Evolutionary conservation across 2,888 invertebrate genomes (phyloP).

Genomic region (Noctua pronuba): DNA sequence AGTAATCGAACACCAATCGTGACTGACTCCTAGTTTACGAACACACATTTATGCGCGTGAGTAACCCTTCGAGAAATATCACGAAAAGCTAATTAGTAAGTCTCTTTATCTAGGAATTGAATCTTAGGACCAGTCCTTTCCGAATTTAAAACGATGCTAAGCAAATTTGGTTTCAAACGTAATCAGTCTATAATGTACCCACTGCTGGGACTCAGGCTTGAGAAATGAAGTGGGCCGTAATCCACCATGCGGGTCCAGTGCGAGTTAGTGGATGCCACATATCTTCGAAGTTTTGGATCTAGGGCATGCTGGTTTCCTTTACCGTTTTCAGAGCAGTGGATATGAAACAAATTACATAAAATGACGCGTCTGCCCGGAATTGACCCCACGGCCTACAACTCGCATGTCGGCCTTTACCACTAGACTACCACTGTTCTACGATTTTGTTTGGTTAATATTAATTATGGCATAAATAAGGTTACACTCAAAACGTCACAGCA

Average conservation of each 20-base stretch:
- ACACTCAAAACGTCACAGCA: background rate
- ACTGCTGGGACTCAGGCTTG: background rate
- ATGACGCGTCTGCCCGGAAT: background rate
- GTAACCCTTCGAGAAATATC: conserved; percentile 30
- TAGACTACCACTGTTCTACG: background rate
- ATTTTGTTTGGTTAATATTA: background rate
- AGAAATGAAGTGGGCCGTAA: background rate
- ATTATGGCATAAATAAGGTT: background rate
- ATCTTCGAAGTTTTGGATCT: background rate
- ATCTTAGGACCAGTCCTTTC: background rate
- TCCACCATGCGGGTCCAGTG: background rate
- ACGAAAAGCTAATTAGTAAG: conserved; percentile 49
- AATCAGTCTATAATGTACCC: background rate
- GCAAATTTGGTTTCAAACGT: background rate
- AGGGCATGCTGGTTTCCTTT: background rate
- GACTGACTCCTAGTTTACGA: conserved; percentile 59
- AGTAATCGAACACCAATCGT: conserved; percentile 60
- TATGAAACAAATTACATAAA: background rate
- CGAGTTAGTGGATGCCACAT: background rate
- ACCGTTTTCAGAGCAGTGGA: background rate
- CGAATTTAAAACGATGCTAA: background rate
- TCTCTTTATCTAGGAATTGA: conserved; percentile 13
- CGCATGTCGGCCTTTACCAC: too few relatives aligned
- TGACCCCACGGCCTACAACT: background rate
- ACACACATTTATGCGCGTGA: conserved; percentile 43